Percentiles rank a stretch among this genome's conserved stretches.
Conservation (phyloP, 2,113 vertebrate species). For the Probosciger aterrimus region DNA sequence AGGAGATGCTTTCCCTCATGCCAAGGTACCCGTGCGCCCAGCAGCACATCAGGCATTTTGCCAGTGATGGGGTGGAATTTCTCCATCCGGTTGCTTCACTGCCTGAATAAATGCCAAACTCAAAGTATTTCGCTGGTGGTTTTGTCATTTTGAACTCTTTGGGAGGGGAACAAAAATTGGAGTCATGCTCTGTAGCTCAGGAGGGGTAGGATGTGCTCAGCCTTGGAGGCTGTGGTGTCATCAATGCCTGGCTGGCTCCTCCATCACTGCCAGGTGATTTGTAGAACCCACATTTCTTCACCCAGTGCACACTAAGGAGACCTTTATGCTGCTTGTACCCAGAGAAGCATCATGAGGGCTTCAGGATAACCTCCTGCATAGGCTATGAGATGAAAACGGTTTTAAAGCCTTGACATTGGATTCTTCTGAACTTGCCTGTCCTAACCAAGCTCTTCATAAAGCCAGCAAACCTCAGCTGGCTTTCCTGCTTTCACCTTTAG, state of each 20-base stretch:
- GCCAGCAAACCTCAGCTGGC: not conserved
- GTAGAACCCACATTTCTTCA: not conserved
- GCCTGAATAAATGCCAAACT: not conserved
- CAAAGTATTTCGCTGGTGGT: not conserved
- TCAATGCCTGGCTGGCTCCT: not conserved
- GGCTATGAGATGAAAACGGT: not conserved
- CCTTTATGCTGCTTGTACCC: not conserved
- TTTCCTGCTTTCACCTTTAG: not conserved
- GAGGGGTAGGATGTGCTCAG: not conserved
- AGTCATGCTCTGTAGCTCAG: not conserved
- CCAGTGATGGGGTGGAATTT: not conserved
- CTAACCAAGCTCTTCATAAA: not conserved
- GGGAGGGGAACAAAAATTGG: no score
- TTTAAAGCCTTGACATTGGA: not conserved
- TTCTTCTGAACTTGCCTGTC: not conserved
- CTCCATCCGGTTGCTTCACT: not conserved
- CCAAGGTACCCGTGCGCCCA: rapidly evolving
- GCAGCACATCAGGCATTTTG: rapidly evolving
- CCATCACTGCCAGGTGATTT: not conserved
- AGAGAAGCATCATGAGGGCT: not conserved
- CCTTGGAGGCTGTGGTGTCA: rapidly evolving
- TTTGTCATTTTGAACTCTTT: not conserved
- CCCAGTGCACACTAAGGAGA: not conserved
- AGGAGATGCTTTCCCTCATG: not conserved
- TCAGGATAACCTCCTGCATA: not conserved